Conservation (phyloP, 2,113 vertebrate genomes). For the Damaliscus lunatus region DNA sequence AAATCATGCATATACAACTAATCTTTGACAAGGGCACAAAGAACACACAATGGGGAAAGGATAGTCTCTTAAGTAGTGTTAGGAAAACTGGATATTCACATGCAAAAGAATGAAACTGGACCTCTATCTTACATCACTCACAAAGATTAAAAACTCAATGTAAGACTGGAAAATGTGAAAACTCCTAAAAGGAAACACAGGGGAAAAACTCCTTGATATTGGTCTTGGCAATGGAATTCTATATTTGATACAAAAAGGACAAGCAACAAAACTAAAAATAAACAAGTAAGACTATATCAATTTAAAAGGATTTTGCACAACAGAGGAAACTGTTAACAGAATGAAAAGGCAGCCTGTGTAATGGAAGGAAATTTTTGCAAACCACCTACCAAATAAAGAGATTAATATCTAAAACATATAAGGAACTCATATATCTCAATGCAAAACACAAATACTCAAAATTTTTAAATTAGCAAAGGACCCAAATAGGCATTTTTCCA, state of each 20-base stretch:
- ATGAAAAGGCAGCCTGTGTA: background rate
- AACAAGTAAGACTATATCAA: background rate
- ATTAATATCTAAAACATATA: background rate
- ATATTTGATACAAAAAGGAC: background rate
- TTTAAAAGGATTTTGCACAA: background rate
- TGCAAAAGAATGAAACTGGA: background rate
- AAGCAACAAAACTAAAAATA: background rate
- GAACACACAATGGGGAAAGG: background rate
- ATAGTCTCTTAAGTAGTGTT: background rate
- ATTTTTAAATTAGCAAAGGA: background rate
- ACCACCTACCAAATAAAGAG: background rate
- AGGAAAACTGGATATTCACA: background rate
- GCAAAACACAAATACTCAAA: background rate
- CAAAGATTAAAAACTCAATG: background rate
- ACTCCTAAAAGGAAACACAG: background rate
- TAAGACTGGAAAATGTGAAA: background rate
- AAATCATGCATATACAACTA: background rate
- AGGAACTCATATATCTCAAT: background rate
- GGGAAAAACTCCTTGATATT: background rate
- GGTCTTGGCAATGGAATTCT: background rate
- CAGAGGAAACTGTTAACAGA: background rate
- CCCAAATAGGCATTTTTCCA: background rate
- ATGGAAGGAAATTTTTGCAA: background rate
- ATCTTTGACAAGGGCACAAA: background rate
- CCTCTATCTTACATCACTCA: background rate